Base-by-base conservation (phyloP, 2,113 vertebrate genomes). In the Antigone vipio region DNA sequence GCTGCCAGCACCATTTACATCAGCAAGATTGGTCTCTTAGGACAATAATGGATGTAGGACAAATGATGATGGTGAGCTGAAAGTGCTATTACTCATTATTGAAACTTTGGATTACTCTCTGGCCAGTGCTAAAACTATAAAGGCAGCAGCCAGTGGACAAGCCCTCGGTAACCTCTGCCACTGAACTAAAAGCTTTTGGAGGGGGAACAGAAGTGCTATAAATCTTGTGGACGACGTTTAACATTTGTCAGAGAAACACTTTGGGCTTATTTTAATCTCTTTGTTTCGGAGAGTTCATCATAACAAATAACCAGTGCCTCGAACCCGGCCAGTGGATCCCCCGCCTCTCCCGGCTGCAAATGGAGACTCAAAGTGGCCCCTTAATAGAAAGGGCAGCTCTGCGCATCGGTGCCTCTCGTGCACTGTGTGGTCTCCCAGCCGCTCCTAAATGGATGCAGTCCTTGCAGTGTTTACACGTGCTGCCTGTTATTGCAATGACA, bases 221-320 rank as follows among this genome's bases (percentile, higher is more conserved):
- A 98, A 98, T 98, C 98, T 98, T 96, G 24, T 8, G 55, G 73
- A 84, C 30, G 97, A 97, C 64, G 0, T 96, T 97, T 98, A 98
- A 98, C 97, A 98, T 98, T 98, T 98, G 98, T 98, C 98, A 98
- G 91, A 88, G 95, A 94, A 98, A 98, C 97, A 97, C 97, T 98
- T 98, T 94, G 85, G 97, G 38, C 95, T 98, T 97, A 95, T 97
- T 97, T 97, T 97, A 98, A 98, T 97, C 94, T 98, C 98, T 98
- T 96, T 74, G 85, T 97, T 97, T 98, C 63, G 38, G 95, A 96
- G 97, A 96, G 97, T 96, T 98, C 96, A 96, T 97, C 94, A 97
- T 98, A 98, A 98, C 97, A 97, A 98, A 98, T 97, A 98, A 97
- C 68, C 18, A 38, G 85, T 93, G 96, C 89, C 95, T 97, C 86